Evolutionary conservation across 2,113 vertebrate species (phyloP), one percentile per base, ranked within the genome.

Genomic region (Muntiacus reevesi): DNA sequence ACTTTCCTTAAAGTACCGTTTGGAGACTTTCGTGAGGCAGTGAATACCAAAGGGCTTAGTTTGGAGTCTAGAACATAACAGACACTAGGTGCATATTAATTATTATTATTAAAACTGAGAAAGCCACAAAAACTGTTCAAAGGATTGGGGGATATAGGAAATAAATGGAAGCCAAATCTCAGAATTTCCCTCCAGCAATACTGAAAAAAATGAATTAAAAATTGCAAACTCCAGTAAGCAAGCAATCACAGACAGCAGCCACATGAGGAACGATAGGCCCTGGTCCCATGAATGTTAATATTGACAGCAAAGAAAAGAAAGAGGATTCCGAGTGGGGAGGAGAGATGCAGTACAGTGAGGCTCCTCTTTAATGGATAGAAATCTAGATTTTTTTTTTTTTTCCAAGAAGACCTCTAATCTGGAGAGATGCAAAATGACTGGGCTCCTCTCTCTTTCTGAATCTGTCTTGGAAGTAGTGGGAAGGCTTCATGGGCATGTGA

Each of bases 51-150:
- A 59, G 79, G 21, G 27, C 25, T 79, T 79, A n/a, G 40, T 36
- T 33, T 36, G 25, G 40, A 55, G 40, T 54, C 57, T 50, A 40
- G 45, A 83, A 84, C 3, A 28, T 54, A n/a, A 17, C 27, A 93
- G 40, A 60, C 17, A 36, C 55, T 52, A 5, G 9, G 25, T 76
- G 54, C 60, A 57, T 79, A 60, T 59, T 79, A 47, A 81, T 21
- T 87, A 84, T 43, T 57, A 81, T 78, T 62, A 36, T 76, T 74
- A 90, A 84, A 94, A 67, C 25, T 25, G 87, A 67, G 12, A 79
- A 45, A 74, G 30, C 9, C 19, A 83, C 36, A 36, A 67, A 82
- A 78, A 67, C 81, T 30, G 4, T 45, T 59, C 23, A 23, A 60
- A 19, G 2, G n/a, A 52, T 33, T 90, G 23, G 86, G 33, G 52